Conservation (phyloP, 2,113 vertebrate genomes). For the Muntiacus reevesi region DNA sequence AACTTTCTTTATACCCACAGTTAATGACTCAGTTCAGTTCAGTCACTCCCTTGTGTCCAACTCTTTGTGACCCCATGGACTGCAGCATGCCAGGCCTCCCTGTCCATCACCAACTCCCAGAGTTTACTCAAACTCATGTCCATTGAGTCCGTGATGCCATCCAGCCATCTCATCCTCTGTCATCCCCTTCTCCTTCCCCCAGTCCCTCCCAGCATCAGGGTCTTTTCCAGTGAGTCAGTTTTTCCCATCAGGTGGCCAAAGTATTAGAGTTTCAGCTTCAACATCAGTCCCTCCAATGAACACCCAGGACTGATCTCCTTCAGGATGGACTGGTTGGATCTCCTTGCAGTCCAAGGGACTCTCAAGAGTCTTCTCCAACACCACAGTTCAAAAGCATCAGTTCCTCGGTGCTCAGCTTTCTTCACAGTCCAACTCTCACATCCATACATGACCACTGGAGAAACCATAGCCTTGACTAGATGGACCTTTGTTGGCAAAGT, state of each 20-base stretch:
- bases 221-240: not conserved
- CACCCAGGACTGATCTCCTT: not conserved
- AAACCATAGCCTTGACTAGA: not conserved
- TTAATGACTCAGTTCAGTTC: not conserved
- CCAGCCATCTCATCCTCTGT: not conserved
- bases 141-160: not conserved
- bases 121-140: not conserved
- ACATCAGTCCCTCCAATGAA: not conserved
- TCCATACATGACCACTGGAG: not conserved
- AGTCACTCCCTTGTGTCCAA: rapidly evolving
- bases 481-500: not conserved
- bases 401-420: not conserved
- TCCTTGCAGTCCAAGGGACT: not conserved
- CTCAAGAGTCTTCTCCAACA: not conserved
- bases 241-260: not conserved
- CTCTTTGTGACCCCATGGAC: not conserved
- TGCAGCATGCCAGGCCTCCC: not conserved
- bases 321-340: not conserved
- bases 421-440: not conserved
- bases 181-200: not conserved
- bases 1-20: not conserved
- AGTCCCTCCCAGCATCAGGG: not conserved
- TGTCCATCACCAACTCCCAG: not conserved
- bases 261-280: not conserved
- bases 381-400: not conserved